Evolutionary conservation across 2,888 invertebrate genomes (phyloP).

Genomic region (Plusia festucae): DNA sequence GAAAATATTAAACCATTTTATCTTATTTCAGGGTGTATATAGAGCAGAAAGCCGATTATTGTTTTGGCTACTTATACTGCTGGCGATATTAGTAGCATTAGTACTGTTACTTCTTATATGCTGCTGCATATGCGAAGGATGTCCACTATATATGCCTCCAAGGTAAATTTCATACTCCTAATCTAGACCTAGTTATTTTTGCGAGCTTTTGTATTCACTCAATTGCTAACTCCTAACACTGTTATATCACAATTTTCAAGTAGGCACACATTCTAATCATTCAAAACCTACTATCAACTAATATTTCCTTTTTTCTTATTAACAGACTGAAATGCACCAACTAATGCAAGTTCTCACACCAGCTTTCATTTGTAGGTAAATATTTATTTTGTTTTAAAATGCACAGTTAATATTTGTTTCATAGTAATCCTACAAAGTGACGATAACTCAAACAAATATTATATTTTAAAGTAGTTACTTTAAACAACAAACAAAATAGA

Average conservation of each 20-base stretch:
- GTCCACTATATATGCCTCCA: constrained; percentile 94
- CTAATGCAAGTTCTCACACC: constrained; percentile 77
- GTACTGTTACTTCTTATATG: constrained; percentile 92
- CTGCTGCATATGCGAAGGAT: constrained; percentile 95
- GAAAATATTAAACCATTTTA: neutral
- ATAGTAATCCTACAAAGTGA: constrained; percentile 14
- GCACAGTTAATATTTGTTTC: constrained; percentile 27
- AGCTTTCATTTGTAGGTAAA: constrained; percentile 78
- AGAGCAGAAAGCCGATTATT: constrained; percentile 92
- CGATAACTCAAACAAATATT: neutral
- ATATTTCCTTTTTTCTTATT: constrained; percentile 70
- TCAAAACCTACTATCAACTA: constrained; percentile 56
- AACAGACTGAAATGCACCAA: constrained; percentile 84
- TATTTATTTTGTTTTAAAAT: constrained; percentile 58
- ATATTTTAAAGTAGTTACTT: neutral
- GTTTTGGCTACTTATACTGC: constrained; percentile 94
- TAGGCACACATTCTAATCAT: constrained; percentile 45
- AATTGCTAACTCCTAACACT: constrained; percentile 49
- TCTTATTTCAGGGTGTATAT: constrained; percentile 91
- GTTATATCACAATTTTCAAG: constrained; percentile 14
- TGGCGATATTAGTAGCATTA: constrained; percentile 93
- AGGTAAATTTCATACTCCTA: constrained; percentile 83
- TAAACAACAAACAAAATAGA: neutral
- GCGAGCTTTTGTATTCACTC: constrained; percentile 38
- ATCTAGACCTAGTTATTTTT: constrained; percentile 14